Percentiles rank a stretch among this genome's conserved stretches.
These are phyloP conservation scores for Nysson spinosus DNA, from an alignment of 2,888 invertebrate species.

Conservation along the genomic window DNA sequence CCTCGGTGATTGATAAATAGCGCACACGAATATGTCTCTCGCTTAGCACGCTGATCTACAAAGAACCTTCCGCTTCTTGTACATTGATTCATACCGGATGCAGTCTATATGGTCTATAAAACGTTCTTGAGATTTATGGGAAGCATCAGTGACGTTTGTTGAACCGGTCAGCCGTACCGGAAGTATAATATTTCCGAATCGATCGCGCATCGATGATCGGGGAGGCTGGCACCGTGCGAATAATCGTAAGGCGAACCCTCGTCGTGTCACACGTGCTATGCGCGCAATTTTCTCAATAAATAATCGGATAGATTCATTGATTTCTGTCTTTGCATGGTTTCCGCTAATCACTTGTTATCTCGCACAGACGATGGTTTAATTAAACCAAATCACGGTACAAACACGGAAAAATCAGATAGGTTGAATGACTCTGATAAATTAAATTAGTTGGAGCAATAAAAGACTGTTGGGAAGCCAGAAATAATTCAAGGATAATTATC, in stretches of 20 bases:
- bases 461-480: too few species aligned
- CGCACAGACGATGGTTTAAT: background rate
- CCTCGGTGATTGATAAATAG: too few species aligned
- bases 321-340: constrained; percentile 43
- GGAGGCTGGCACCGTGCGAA: constrained; percentile 35
- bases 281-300: constrained; percentile 57
- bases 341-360: constrained; percentile 23
- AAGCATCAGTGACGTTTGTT: constrained; percentile 56
- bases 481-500: too few species aligned
- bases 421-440: too few species aligned
- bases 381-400: background rate
- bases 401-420: too few species aligned
- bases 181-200: constrained; percentile 57
- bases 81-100: constrained; percentile 34
- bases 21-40: too few species aligned
- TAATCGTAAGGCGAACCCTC: constrained; percentile 38
- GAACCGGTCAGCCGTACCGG: constrained; percentile 42
- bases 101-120: constrained; percentile 42
- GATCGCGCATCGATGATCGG: constrained; percentile 55
- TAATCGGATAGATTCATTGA: constrained; percentile 48
- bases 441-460: too few species aligned
- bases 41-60: too few species aligned
- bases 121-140: constrained; percentile 53
- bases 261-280: constrained; percentile 34
- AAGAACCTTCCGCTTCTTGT: constrained; percentile 17